phyloP scores from a whole-genome alignment of 2,113 vertebrate species.

The Suricata suricatta region DNA sequence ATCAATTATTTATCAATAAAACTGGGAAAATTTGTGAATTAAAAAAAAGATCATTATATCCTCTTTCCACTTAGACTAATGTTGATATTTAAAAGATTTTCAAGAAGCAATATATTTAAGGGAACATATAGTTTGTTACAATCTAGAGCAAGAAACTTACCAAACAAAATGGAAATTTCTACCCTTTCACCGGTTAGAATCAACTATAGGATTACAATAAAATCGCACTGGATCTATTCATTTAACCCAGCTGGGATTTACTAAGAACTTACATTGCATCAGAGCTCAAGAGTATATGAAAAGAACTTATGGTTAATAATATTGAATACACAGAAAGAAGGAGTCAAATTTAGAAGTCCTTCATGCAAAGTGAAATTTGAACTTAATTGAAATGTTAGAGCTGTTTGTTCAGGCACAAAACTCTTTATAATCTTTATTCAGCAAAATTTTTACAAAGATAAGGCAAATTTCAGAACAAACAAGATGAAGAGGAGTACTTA shows the following conservation, averaged over 20 bases:
- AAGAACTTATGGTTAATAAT: neutral
- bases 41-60: neutral
- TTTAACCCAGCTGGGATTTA: neutral
- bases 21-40: neutral
- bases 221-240: neutral
- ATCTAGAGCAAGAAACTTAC: neutral
- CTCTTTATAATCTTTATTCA: neutral
- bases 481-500: neutral
- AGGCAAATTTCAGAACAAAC: neutral
- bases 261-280: neutral
- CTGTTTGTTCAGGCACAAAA: constrained; percentile 10
- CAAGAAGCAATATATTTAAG: neutral
- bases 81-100: neutral
- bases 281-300: neutral
- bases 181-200: neutral
- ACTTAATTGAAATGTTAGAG: neutral
- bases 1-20: neutral
- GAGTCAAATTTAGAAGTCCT: neutral
- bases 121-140: neutral
- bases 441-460: neutral
- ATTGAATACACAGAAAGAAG: neutral
- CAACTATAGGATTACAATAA: neutral
- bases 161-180: neutral
- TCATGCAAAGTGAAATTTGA: neutral
- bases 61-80: neutral